phyloP scores from a whole-genome alignment of 2,113 vertebrate species.

The Chitala chitala region DNA sequence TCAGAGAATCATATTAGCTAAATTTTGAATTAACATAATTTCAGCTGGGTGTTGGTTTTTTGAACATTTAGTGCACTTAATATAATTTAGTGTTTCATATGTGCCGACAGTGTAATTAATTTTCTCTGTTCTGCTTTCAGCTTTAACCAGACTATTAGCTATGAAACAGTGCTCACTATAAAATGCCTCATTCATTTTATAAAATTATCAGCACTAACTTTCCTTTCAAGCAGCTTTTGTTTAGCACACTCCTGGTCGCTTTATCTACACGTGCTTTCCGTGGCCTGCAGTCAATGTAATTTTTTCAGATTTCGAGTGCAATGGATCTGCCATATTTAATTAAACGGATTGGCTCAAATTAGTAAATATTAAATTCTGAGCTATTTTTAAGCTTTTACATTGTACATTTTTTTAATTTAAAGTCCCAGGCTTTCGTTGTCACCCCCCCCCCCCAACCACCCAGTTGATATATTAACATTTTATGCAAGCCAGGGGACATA shows the following conservation, averaged over 20 bases:
- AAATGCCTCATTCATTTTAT: slow-evolving; percentile 4
- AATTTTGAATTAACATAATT: no score
- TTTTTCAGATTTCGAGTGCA: slow-evolving; percentile 10
- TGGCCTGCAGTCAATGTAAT: slow-evolving; percentile 14
- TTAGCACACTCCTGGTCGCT: background rate
- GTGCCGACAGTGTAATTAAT: background rate
- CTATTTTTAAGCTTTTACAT: slow-evolving; percentile 13
- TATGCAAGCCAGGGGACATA: slow-evolving; percentile 7
- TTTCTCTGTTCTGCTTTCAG: background rate
- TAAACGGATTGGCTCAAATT: slow-evolving; percentile 22
- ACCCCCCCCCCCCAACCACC: slow-evolving; percentile 7
- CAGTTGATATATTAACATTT: slow-evolving; percentile 14
- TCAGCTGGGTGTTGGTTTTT: no score
- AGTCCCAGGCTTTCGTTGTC: slow-evolving; percentile 18
- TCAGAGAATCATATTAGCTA: no score
- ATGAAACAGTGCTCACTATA: background rate
- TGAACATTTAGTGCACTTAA: no score
- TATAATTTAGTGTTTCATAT: no score
- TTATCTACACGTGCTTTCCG: slow-evolving; percentile 13
- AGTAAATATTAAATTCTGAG: slow-evolving; percentile 27
- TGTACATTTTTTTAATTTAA: slow-evolving; percentile 9
- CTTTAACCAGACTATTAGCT: background rate
- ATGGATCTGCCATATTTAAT: slow-evolving; percentile 34
- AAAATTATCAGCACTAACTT: slow-evolving; percentile 5
- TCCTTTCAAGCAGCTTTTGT: slow-evolving; percentile 11